Percentiles rank a stretch among this genome's conserved stretches.
Conservation (phyloP, 2,113 vertebrate species). For the Panthera leo region DNA sequence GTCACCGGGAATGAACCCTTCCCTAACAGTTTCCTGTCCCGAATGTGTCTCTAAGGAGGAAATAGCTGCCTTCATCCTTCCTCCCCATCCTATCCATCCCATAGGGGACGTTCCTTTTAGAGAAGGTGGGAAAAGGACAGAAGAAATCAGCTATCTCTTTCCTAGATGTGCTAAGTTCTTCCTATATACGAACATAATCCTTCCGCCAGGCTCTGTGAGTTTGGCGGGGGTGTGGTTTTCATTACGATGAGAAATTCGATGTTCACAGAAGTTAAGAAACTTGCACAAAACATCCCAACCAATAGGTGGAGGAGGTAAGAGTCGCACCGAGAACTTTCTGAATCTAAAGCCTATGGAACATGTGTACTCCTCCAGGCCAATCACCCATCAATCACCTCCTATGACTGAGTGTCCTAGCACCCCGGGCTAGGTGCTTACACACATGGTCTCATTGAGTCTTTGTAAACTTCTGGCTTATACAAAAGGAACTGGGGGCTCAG, state of each 20-base stretch:
- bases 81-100: neutral
- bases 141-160: neutral
- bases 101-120: neutral
- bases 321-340: neutral
- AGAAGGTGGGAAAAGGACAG: neutral
- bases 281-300: neutral
- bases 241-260: neutral
- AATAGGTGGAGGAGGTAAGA: neutral
- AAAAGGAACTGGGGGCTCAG: neutral
- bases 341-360: neutral
- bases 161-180: neutral
- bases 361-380: neutral
- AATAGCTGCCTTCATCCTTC: neutral
- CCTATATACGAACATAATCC: neutral
- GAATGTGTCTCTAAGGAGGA: neutral
- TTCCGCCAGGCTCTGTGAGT: neutral
- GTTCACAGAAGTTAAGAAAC: neutral
- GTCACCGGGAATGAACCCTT: neutral
- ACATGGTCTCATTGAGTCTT: neutral
- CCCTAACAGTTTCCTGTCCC: neutral
- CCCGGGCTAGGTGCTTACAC: neutral
- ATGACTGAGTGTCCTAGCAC: neutral
- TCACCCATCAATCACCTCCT: neutral
- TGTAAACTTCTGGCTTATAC: neutral
- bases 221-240: neutral